phyloP scores from a whole-genome alignment of 2,888 invertebrate species.

The Chelonus formosanus region DNA sequence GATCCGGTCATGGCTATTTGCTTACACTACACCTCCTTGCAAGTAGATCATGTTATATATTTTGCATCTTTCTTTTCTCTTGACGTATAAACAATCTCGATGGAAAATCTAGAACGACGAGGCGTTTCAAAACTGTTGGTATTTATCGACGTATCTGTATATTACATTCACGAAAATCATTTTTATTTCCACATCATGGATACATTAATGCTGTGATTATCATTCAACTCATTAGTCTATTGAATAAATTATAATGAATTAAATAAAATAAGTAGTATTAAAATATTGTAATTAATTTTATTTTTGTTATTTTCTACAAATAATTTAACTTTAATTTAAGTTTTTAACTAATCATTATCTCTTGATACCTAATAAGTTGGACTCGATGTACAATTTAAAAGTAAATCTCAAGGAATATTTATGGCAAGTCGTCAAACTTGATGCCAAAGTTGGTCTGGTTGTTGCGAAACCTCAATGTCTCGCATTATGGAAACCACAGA shows the following conservation, averaged over 20 bases:
- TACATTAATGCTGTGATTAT: too few relatives aligned
- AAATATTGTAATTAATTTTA: too few relatives aligned
- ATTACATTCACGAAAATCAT: constrained; percentile 9
- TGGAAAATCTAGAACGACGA: constrained; percentile 58
- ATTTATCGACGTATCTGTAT: constrained; percentile 1
- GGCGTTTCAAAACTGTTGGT: constrained; percentile 41
- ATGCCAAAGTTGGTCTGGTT: constrained; percentile 16
- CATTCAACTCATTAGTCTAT: too few relatives aligned
- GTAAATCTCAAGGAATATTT: too few relatives aligned
- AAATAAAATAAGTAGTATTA: too few relatives aligned
- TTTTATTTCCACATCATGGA: neutral
- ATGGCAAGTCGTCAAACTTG: constrained; percentile 20
- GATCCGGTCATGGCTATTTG: constrained; percentile 24
- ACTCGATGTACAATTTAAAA: too few relatives aligned
- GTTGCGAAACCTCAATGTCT: neutral
- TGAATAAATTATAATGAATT: too few relatives aligned
- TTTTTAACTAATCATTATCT: too few relatives aligned
- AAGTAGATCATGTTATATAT: constrained; percentile 49
- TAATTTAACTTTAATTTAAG: too few relatives aligned
- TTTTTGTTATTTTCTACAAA: too few relatives aligned
- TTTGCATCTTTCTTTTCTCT: constrained; percentile 46
- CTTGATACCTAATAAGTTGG: too few relatives aligned
- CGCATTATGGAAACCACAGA: constrained; percentile 7
- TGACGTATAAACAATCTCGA: constrained; percentile 57
- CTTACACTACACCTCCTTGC: constrained; percentile 42